Percentiles rank a stretch among this genome's conserved stretches.
Conservation (phyloP, 53 echinoderm and acorn worm species). For the Crossaster papposus region DNA sequence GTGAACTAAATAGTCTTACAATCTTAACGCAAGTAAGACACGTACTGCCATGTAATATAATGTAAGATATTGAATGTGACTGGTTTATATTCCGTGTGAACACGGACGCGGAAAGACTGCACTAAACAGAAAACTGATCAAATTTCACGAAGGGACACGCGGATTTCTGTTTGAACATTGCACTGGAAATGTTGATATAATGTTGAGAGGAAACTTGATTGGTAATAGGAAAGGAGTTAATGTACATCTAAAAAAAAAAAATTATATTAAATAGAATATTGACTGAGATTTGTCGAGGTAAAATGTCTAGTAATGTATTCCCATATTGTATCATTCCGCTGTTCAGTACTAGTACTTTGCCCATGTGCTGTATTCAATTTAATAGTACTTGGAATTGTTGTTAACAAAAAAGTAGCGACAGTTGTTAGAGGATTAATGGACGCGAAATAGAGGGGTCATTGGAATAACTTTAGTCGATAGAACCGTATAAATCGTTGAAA, state of each 20-base stretch:
- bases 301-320: not conserved
- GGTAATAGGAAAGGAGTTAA: not conserved
- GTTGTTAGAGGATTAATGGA: not conserved
- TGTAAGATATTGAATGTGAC: not conserved
- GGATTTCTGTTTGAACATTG: not conserved
- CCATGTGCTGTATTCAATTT: conserved; percentile 19
- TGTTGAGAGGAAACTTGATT: not conserved
- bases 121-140: not conserved
- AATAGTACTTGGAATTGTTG: not conserved
- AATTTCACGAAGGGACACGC: not conserved
- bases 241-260: not conserved
- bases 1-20: not conserved
- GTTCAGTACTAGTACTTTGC: conserved; percentile 20
- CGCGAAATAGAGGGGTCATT: not conserved
- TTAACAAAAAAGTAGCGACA: not conserved
- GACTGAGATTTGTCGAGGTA: not conserved
- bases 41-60: not conserved
- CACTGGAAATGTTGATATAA: not conserved
- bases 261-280: not conserved
- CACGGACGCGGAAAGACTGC: too few relatives aligned
- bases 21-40: not conserved
- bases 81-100: not conserved
- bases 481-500: too few relatives aligned
- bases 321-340: not conserved
- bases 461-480: not conserved